Evolutionary conservation across 1,140 invertebrate genomes (phyloP), one percentile per base, ranked within the genome.

Genomic region (Chrysomallon squamiferum): DNA sequence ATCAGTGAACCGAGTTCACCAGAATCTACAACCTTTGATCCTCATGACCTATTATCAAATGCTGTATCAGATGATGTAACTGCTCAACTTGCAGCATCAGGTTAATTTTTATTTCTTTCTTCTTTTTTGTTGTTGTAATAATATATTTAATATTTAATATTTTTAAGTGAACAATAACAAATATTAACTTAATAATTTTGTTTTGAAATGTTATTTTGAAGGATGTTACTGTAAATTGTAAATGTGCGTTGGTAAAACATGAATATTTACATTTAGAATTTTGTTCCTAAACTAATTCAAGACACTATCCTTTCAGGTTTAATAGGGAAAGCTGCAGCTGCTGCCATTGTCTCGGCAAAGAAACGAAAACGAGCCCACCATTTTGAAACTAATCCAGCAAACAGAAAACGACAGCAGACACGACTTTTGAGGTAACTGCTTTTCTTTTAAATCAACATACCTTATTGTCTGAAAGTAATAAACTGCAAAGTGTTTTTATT

Each of bases 311-410:
- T n/a, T 74, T n/a, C 79, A 95, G 94, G 95, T 65, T 95, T 96
- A 0, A 92, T 97, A 64, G 96, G 96, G 27, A 95, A 98, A 79
- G 96, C 96, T 13, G 96, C 96, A 20, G 96, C 96, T 3, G 96
- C 96, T 30, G 96, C 96, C n/a, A 98, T 98, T 74, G 94, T 95
- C 7, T 96, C 95, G 15, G 94, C 95, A 0, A 97, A 97, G 83
- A 98, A 97, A 80, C 89, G 95, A 70, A 97, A 97, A 88, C 87
- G 95, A 75, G 95, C 95, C 38, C 95, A 98, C 86, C 94, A 93
- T 76, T 98, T 98, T 87, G 96, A 98, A 87, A 98, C 96, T 57
- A 98, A 98, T 89, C 96, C 96, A 6, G 97, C 95, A 45, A 95
- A 97, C 61, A 88, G 96, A 71, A 97, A 98, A 87, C 87, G 96